Conservation (phyloP, 2,113 vertebrate genomes). For the Eurypyga helias region DNA sequence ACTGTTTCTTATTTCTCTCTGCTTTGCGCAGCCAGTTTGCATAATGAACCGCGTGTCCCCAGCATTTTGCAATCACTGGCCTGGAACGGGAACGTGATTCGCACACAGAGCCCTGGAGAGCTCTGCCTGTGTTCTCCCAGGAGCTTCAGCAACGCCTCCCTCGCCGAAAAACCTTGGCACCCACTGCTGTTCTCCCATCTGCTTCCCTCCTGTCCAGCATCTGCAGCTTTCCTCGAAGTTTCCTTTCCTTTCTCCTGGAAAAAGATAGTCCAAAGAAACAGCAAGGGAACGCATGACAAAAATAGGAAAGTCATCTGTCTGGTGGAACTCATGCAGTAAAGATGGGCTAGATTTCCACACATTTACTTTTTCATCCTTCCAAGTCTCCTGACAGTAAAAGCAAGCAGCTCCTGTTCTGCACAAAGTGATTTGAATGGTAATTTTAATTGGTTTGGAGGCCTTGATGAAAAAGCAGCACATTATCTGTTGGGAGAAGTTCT, state of each 20-base stretch:
- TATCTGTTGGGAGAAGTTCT: not conserved
- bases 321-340: not conserved
- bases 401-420: not conserved
- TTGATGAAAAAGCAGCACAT: slow-evolving; percentile 16
- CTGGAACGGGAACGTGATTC: not conserved
- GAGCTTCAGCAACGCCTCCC: not conserved
- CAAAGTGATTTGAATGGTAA: not conserved
- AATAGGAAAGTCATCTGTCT: not conserved
- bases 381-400: not conserved
- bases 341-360: not conserved
- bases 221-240: not conserved
- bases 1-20: slow-evolving; percentile 1
- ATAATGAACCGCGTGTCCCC: not conserved
- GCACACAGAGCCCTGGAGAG: not conserved
- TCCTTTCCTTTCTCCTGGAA: not conserved
- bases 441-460: slow-evolving; percentile 24
- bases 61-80: not conserved
- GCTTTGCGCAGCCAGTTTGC: not conserved
- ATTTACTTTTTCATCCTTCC: not conserved
- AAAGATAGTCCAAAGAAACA: not conserved
- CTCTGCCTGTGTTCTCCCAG: not conserved
- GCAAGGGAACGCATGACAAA: not conserved
- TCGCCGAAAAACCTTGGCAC: not conserved
- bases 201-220: not conserved
- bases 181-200: not conserved